phyloP scores from a whole-genome alignment of 2,113 vertebrate species.

The Miniopterus natalensis region DNA sequence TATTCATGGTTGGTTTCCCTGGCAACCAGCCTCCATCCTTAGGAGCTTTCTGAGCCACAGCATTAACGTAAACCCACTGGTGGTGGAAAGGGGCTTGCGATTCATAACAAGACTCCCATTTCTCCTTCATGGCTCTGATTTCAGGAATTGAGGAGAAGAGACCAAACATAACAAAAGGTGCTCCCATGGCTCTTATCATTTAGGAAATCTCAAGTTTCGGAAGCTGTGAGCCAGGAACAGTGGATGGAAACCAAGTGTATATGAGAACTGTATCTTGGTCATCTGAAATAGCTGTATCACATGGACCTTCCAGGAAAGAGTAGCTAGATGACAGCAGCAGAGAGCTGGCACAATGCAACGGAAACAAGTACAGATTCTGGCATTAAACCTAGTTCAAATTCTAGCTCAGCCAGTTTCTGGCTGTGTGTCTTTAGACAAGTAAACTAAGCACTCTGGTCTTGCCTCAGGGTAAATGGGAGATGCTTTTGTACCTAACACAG shows the following conservation, averaged over 20 bases:
- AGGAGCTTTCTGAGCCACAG: not conserved
- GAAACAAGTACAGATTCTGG: not conserved
- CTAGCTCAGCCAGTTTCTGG: not conserved
- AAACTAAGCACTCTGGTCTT: not conserved
- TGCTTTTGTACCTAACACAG: not conserved
- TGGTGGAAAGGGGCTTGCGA: not conserved
- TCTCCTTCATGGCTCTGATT: not conserved
- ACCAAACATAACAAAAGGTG: not conserved
- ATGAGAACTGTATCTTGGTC: not conserved
- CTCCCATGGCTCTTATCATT: not conserved
- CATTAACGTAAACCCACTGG: not conserved
- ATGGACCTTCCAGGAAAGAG: not conserved
- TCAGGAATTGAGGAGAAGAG: not conserved
- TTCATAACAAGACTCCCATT: not conserved
- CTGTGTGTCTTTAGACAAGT: not conserved
- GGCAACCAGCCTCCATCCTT: not conserved
- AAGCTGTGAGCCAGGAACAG: not conserved
- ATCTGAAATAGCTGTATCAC: not conserved
- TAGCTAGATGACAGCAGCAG: not conserved
- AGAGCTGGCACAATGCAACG: not conserved
- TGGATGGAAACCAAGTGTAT: not conserved
- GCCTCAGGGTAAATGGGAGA: not conserved
- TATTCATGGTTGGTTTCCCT: not conserved
- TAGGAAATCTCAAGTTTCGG: not conserved
- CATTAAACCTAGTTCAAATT: not conserved